Evolutionary conservation across 2,113 vertebrate species (phyloP).

Genomic region (Stigmatopora argus): DNA sequence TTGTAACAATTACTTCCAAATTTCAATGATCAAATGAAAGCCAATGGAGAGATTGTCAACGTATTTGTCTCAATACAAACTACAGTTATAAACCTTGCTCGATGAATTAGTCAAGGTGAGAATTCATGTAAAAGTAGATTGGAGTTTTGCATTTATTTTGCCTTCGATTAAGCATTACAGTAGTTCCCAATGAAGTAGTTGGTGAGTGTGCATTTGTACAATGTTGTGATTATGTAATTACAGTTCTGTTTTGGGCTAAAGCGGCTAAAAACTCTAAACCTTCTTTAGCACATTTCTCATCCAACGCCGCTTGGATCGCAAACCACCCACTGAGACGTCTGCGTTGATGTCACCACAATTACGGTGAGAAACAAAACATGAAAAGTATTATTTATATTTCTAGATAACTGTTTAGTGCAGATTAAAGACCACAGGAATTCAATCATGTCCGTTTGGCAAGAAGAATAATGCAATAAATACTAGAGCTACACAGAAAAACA

Average conservation of each 20-base stretch:
- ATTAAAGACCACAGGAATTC: slow-evolving; percentile 4
- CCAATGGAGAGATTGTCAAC: neutral
- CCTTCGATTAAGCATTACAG: neutral
- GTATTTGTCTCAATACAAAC: neutral
- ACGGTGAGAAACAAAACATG: neutral
- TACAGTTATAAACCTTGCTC: neutral
- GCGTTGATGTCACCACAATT: neutral
- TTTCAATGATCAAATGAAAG: neutral
- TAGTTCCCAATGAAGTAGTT: neutral
- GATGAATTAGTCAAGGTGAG: neutral
- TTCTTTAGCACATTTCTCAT: neutral
- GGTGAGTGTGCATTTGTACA: neutral
- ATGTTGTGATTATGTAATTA: neutral
- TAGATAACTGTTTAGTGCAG: neutral
- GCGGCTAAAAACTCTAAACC: neutral
- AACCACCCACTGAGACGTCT: slow-evolving; percentile 3
- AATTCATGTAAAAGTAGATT: neutral
- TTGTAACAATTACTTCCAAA: neutral
- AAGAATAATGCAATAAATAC: slow-evolving; percentile 31
- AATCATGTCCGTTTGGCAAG: slow-evolving; percentile 27
- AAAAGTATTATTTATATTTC: neutral
- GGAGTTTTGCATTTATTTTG: neutral
- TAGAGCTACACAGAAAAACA: slow-evolving; percentile 8
- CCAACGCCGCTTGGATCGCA: neutral
- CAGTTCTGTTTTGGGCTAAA: slow-evolving; percentile 3